A percentile compares a stretch with the other conserved stretches of the same genome.
Evolutionary conservation across 2,797 vertebrate species (phyloP).

Genomic region (Gymnothorax reevesii): DNA sequence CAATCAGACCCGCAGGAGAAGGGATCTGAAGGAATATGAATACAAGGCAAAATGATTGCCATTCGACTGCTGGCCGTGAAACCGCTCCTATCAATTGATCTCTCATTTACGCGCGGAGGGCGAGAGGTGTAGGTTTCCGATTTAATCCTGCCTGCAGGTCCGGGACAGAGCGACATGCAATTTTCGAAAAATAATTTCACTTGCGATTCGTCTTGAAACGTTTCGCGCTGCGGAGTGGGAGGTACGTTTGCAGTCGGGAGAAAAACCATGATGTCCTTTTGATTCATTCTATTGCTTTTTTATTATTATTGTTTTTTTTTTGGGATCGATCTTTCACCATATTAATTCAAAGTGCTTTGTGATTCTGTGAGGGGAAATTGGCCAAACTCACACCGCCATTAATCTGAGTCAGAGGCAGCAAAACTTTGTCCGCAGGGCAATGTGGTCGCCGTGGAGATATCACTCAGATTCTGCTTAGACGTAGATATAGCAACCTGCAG

Average conservation of each 20-base stretch:
- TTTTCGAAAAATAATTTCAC: slow-evolving; percentile 1
- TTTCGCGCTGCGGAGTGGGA: neutral
- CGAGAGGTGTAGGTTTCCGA: neutral
- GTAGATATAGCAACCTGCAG: neutral
- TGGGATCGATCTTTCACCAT: slow-evolving; percentile 18
- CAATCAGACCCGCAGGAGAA: neutral
- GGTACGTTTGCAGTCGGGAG: neutral
- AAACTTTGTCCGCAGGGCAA: neutral
- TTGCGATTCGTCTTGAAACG: neutral
- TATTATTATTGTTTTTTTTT: slow-evolving; percentile 2
- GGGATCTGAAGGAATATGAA: neutral
- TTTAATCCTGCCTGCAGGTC: neutral
- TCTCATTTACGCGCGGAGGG: neutral
- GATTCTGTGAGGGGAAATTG: slow-evolving; percentile 22
- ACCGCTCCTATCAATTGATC: neutral
- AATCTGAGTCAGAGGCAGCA: slow-evolving; percentile 13
- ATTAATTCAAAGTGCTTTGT: slow-evolving; percentile 13
- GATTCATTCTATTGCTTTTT: slow-evolving; percentile 7
- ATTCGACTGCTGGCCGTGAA: neutral
- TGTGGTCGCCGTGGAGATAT: neutral
- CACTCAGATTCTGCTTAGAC: neutral
- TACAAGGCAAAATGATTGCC: neutral
- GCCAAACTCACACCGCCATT: slow-evolving; percentile 31
- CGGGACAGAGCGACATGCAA: neutral
- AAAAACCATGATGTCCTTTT: neutral